Percentiles rank a stretch among this genome's conserved stretches.
phyloP scores from a whole-genome alignment of 1,140 invertebrate genomes.

The Chrysomallon squamiferum region DNA sequence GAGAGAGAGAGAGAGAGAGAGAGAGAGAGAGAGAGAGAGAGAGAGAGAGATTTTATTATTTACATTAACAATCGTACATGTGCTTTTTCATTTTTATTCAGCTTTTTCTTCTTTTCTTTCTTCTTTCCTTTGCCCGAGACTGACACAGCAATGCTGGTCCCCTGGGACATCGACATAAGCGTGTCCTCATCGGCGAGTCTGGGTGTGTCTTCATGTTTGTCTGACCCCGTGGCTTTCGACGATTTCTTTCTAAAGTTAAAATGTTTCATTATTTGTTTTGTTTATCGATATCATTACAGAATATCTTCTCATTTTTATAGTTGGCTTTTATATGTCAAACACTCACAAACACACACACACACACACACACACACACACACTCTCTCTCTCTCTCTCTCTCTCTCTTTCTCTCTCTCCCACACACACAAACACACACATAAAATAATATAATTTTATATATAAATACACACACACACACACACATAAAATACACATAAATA shows the following conservation, averaged over 20 bases:
- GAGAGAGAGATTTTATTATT: no score
- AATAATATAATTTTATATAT: background rate
- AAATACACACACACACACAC: background rate
- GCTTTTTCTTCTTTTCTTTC: background rate
- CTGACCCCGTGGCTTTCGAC: background rate
- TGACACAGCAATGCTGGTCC: no score
- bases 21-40: no score
- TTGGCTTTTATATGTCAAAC: no score
- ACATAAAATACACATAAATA: no score
- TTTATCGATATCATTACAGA: no score
- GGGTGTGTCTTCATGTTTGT: background rate
- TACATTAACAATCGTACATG: no score
- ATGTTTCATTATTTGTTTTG: background rate
- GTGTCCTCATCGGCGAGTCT: background rate
- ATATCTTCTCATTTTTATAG: no score
- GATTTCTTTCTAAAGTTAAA: background rate
- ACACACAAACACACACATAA: constrained; percentile 7
- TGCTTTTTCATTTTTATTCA: no score
- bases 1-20: no score
- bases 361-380: constrained; percentile 18
- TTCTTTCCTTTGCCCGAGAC: background rate
- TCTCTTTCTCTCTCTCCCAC: no score
- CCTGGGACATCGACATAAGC: background rate
- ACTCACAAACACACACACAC: constrained; percentile 6
- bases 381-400: background rate